Base-by-base conservation (phyloP, 2,888 invertebrate species). In the Yponomeuta malinellus region DNA sequence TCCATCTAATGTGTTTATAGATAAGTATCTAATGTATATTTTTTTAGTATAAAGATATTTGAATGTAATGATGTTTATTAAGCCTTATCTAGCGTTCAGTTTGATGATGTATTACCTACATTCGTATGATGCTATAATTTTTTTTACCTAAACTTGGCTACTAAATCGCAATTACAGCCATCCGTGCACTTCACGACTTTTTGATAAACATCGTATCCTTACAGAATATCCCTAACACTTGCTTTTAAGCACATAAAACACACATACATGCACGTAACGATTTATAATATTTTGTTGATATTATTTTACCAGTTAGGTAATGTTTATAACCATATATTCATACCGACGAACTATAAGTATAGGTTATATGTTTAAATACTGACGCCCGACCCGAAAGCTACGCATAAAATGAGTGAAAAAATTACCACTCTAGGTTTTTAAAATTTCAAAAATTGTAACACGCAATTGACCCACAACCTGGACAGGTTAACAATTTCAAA, bases 201-300 rank as follows among this genome's bases (percentile, higher is more conserved):
- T 29, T 23, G 10, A 68, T 52, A 48, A 68, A 48, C n/a, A 63
- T 69, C 33, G n/a, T 43, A 48, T 67, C 12, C 63, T 63, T 59
- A 12, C 5, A n/a, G n/a, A 68, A 31, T 68, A 23, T 69, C 59
- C 63, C 68, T 69, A 69, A 63, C 33, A 63, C 37, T 63, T 8
- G 63, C 69, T 43, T 69, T 12, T 37, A 69, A 69, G 69, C 69
- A 69, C 69, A 69, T 69, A 23, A n/a, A 69, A 69, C 63, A 69
- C 69, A 63, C 37, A 63, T 37, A 63, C 69, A 69, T 63, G 63
- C 69, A 69, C 69, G 37, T 23, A 59, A 59, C 15, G 52, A 59
- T 59, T 15, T 52, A 52, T 12, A 52, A n/a, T 48, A 31, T 52
- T 68, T 68, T 10, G 6, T 68, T 29, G 12, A 68, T 68, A 68